These are phyloP conservation scores for Eolophus roseicapilla DNA, from an alignment of 2,113 vertebrate genomes.

Conservation along the genomic window DNA sequence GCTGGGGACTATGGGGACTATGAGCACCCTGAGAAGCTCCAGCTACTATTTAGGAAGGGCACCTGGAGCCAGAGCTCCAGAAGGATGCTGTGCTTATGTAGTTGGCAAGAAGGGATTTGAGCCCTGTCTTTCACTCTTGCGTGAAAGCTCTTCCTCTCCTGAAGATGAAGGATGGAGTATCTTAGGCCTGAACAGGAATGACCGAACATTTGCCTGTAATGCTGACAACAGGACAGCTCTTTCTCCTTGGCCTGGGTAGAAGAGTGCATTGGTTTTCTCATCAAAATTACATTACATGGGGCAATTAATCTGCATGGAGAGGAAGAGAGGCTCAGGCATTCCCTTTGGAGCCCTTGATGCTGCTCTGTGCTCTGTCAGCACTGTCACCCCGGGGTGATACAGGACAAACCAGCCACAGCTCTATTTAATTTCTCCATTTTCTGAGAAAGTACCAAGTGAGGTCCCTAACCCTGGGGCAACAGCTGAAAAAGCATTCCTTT, in stretches of 20 bases:
- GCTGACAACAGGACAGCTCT: background rate
- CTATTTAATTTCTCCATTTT: background rate
- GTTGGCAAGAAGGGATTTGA: background rate
- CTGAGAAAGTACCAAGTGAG: background rate
- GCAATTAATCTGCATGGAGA: background rate
- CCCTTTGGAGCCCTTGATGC: background rate
- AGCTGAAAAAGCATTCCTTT: rapidly evolving
- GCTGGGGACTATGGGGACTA: background rate
- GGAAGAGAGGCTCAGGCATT: background rate
- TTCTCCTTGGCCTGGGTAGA: background rate
- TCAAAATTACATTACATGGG: background rate
- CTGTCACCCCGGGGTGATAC: rapidly evolving
- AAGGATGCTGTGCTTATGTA: background rate
- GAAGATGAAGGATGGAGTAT: background rate
- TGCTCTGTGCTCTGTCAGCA: background rate
- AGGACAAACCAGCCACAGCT: background rate
- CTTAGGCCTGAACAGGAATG: background rate
- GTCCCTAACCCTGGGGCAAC: background rate
- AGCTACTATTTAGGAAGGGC: background rate
- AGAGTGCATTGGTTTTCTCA: rapidly evolving
- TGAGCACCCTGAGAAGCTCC: background rate
- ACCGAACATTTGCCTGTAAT: background rate
- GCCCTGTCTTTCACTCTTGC: background rate
- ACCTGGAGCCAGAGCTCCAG: background rate
- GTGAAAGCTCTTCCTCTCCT: background rate